Conservation (phyloP, 2,113 vertebrate species). For the Australoheros scitulus region DNA sequence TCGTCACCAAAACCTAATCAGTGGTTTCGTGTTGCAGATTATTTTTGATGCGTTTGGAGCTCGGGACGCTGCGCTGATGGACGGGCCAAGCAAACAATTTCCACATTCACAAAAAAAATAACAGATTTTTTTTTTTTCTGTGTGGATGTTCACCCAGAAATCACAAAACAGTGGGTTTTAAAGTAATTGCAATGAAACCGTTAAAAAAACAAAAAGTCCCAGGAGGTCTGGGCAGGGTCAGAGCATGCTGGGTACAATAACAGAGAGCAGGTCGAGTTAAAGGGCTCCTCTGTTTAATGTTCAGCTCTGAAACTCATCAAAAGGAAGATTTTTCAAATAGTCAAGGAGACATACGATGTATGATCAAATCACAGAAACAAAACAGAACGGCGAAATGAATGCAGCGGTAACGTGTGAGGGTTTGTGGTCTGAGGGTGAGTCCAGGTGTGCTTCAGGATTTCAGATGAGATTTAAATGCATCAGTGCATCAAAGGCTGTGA, state of each 20-base stretch:
- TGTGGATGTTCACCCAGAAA: background rate
- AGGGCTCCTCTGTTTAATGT: background rate
- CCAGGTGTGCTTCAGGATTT: background rate
- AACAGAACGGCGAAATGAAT: background rate
- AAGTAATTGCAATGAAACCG: constrained; percentile 30
- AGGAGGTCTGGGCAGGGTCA: constrained; percentile 18
- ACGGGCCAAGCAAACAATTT: background rate
- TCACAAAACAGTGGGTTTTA: background rate
- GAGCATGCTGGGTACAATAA: constrained; percentile 44
- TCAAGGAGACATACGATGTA: too few species aligned
- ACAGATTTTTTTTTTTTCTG: background rate
- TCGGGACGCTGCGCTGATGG: background rate
- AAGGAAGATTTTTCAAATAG: background rate
- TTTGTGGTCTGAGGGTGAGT: background rate
- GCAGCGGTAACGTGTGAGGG: background rate
- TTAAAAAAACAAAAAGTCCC: background rate
- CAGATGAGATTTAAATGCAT: background rate
- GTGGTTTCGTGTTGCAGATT: background rate
- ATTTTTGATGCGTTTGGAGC: background rate
- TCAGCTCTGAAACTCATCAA: background rate
- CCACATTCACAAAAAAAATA: background rate
- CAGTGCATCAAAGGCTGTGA: background rate
- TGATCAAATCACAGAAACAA: too few species aligned
- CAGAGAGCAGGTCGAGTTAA: background rate
- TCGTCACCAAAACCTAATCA: background rate